phyloP scores from a whole-genome alignment of 2,113 vertebrate species.

The Zosterops pallidus region DNA sequence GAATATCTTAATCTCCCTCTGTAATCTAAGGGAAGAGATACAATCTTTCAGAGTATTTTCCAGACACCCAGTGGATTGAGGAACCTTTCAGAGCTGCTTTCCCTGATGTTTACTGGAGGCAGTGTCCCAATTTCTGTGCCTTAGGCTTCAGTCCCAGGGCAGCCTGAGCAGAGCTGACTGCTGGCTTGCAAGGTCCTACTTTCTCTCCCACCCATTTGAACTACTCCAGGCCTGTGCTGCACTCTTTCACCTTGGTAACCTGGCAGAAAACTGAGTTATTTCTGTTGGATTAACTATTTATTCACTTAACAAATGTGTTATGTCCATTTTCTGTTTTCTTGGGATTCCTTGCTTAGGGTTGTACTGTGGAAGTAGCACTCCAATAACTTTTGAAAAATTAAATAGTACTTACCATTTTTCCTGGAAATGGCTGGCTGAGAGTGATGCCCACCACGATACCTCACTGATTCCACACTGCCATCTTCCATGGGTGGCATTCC shows the following conservation, averaged over 20 bases:
- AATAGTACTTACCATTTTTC: not conserved
- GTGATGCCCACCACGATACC: not conserved
- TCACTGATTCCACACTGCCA: not conserved
- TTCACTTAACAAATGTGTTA: not conserved
- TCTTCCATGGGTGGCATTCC: not conserved
- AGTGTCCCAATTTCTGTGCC: not conserved
- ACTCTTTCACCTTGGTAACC: not conserved
- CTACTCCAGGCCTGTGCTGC: not conserved
- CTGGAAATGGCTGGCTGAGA: not conserved
- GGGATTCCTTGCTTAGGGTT: not conserved
- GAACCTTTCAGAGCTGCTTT: not conserved
- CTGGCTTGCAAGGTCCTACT: not conserved
- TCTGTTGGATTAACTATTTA: not conserved
- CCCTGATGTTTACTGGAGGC: not conserved
- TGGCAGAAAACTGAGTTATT: not conserved
- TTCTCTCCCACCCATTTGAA: not conserved
- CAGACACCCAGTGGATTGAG: not conserved
- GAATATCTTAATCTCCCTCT: not conserved
- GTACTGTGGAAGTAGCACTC: not conserved
- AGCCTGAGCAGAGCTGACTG: not conserved
- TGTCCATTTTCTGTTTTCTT: not conserved
- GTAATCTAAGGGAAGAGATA: not conserved
- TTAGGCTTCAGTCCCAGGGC: not conserved
- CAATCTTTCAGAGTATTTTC: not conserved
- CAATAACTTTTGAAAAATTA: not conserved